Evolutionary conservation across 2,113 vertebrate genomes (phyloP), one percentile per base, ranked within the genome.

Genomic region (Nannobrachium achirus): DNA sequence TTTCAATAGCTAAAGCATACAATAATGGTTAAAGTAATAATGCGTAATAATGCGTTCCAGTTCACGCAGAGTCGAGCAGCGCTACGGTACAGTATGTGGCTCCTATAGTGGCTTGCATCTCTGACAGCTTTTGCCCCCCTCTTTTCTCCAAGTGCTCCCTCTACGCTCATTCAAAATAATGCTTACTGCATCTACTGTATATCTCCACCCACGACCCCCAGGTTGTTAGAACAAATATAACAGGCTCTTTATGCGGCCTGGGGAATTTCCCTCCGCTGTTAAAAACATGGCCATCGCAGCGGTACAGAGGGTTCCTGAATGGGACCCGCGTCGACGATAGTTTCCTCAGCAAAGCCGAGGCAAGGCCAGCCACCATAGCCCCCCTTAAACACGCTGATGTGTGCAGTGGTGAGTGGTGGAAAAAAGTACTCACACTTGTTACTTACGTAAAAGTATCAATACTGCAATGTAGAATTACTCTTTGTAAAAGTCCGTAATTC

Each of bases 221-320:
- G 57, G 46, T 60, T 58, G 41, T 8, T 45, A 5, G 16, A 41
- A 33, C 33, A 69, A 69, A 69, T 42, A 60, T 50, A 69, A 56
- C 46, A 33, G 15, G 38, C 56, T 19, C 56, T 20, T 16, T 61
- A 40, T 53, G 46, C 44, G 9, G 39, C 18, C 50, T 16, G 6
- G 14, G 40, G 63, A 56, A 33, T 33, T 18, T 6, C 51, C 45
- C 60, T 4, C 46, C 44, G 18, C 8, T 46, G 13, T 52, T 55
- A 60, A 45, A 52, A 69, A 52, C 68, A 70, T 62, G 19, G 52
- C 42, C n/a, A 5, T 45, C 68, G 62, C 42, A 61, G 4, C 1
- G 13, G 39, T 8, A 39, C 49, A 19, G 19, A 33, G 57, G 57
- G n/a, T 38, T 63, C 20, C 41, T 41, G 33, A 44, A 11, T 62